Evolutionary conservation across 2,888 invertebrate species (phyloP).

Genomic region (Troilus luridus): DNA sequence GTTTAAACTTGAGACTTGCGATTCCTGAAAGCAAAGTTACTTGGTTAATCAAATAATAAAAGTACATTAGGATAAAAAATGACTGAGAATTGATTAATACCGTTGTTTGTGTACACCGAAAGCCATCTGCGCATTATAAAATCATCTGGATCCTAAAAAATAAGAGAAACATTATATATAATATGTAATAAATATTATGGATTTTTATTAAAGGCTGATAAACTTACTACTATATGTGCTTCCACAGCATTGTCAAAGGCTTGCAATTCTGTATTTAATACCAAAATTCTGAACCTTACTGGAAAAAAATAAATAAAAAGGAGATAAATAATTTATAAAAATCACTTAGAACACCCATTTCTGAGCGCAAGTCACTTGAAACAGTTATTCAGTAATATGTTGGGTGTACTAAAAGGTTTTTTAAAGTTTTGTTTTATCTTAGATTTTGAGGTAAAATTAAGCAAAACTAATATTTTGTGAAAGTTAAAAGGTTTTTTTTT

Average conservation of each 20-base stretch:
- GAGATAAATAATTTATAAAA: no score
- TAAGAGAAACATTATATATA: background rate
- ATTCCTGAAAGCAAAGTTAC: constrained; percentile 67
- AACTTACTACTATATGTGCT: constrained; percentile 69
- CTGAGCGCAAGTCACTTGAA: no score
- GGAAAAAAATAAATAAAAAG: constrained; percentile 59
- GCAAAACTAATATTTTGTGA: no score
- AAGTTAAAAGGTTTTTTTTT: no score
- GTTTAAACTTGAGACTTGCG: constrained; percentile 68
- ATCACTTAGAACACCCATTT: no score
- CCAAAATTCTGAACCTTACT: constrained; percentile 69
- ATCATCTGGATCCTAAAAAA: constrained; percentile 69
- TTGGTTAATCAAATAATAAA: background rate
- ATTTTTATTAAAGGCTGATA: background rate
- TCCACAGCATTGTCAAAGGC: constrained; percentile 70
- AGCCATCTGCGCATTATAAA: constrained; percentile 69
- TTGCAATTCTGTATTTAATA: constrained; percentile 68
- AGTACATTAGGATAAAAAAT: background rate
- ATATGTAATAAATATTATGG: background rate
- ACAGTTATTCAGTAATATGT: no score
- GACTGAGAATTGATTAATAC: constrained; percentile 64
- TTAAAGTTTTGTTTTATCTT: no score
- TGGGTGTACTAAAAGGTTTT: no score
- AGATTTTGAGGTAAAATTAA: no score
- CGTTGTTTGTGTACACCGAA: constrained; percentile 68